Evolutionary conservation across 2,113 vertebrate species (phyloP).

Genomic region (Pteruthius melanotis): DNA sequence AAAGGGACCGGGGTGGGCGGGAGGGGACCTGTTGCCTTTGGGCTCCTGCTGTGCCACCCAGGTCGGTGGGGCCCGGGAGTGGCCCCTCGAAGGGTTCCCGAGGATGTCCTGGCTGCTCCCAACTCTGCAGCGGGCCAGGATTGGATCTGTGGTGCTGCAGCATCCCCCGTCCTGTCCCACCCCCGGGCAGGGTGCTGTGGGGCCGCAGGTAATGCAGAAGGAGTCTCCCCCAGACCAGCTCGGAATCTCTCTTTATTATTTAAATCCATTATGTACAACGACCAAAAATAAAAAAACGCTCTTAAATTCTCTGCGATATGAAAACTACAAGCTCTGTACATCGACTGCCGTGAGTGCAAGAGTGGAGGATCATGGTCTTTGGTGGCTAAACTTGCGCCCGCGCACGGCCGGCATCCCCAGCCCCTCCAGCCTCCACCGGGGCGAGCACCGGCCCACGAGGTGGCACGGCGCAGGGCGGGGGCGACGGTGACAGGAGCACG

Average conservation of each 20-base stretch:
- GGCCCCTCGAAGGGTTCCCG: fast-evolving
- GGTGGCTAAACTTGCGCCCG: slow-evolving; percentile 4
- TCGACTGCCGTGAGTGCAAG: slow-evolving; percentile 34
- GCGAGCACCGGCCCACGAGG: background rate
- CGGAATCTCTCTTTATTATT: slow-evolving; percentile 65
- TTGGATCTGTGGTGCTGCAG: background rate
- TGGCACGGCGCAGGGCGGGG: background rate
- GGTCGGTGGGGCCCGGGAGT: background rate
- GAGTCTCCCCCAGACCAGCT: background rate
- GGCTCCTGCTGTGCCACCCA: background rate
- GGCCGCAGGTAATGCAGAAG: fast-evolving
- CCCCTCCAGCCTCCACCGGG: background rate
- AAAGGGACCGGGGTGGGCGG: fast-evolving
- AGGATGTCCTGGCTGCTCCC: background rate
- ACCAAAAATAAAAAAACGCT: slow-evolving; percentile 48
- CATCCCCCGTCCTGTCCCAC: background rate
- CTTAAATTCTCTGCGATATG: slow-evolving; percentile 53
- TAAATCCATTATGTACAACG: slow-evolving; percentile 62
- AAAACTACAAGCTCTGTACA: slow-evolving; percentile 68
- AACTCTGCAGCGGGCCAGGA: background rate
- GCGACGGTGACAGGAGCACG: fast-evolving
- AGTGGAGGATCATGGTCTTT: slow-evolving; percentile 58
- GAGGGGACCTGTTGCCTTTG: background rate
- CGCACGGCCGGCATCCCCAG: background rate
- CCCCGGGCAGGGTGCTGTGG: background rate